Percentiles rank a stretch among this genome's conserved stretches.
phyloP scores from a whole-genome alignment of 1,140 invertebrate species.

The Procambarus virginalis region DNA sequence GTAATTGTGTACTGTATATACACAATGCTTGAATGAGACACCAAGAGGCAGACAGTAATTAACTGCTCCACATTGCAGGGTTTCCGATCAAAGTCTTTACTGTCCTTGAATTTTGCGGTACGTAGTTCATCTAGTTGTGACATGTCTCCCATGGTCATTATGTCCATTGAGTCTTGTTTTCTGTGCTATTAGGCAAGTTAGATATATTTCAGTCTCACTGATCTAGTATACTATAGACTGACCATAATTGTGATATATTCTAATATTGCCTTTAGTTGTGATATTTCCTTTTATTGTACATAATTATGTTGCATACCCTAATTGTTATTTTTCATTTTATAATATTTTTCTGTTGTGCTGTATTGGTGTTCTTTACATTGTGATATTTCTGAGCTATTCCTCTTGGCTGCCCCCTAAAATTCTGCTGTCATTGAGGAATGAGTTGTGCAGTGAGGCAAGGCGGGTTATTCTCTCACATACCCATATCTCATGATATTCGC shows the following conservation, averaged over 20 bases:
- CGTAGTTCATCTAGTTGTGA: background rate
- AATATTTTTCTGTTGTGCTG: background rate
- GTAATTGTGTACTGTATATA: too few relatives aligned
- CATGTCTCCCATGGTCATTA: background rate
- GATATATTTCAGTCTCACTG: background rate
- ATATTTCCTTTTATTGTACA: background rate
- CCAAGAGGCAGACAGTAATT: background rate
- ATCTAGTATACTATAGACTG: background rate
- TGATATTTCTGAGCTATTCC: too few relatives aligned
- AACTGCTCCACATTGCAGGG: constrained; percentile 28
- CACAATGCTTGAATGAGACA: too few relatives aligned
- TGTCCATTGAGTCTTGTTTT: background rate
- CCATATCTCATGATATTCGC: too few relatives aligned
- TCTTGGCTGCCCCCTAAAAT: too few relatives aligned
- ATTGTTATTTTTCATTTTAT: background rate
- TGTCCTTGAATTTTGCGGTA: constrained; percentile 56
- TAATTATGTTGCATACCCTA: background rate
- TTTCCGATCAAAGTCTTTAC: constrained; percentile 48
- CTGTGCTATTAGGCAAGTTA: background rate
- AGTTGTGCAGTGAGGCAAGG: too few relatives aligned
- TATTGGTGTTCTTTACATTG: background rate
- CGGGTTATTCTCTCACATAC: too few relatives aligned
- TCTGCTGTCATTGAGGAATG: too few relatives aligned
- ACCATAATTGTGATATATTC: background rate
- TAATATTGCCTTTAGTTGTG: background rate